Evolutionary conservation across 2,888 invertebrate species (phyloP), one percentile per base, ranked within the genome.

Genomic region (Callinectes sapidus): DNA sequence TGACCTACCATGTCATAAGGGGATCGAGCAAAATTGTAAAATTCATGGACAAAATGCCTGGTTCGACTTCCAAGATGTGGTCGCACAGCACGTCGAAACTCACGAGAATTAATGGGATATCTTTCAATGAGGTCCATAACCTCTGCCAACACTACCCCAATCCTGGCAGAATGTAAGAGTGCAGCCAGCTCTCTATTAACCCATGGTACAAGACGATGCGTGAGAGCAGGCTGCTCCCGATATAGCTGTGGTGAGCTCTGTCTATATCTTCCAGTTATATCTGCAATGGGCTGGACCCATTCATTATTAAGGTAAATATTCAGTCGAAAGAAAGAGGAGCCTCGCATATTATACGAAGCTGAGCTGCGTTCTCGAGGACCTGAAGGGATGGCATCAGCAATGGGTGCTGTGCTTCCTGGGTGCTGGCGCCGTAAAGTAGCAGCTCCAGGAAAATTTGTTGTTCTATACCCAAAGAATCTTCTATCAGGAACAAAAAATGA

Each of bases 21-120:
- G 18, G 98, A 98, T 54, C 97, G 97, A 61, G 99, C 98, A 96
- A 97, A 99, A 95, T 97, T 97, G 95, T 97, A 97, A 94, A 99
- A 97, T 95, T 99, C 99, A 95, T 99, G 98, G 61, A 98, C 96
- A 95, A 99, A 99, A 96, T 99, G 99, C 93, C 97, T 97, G 0
- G 98, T 98, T 95, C 97, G 96, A 0, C 96, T 96, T 35, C 97
- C 97, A 94, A 98, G 96, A 95, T 97, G 97, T 23, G 97, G 97
- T 54, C 96, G 96, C 90, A 98, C 96, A 23, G 97, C 96, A 85
- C 97, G 97, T 77, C 97, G 97, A 96, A 99, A 98, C 95, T 97
- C 97, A 14, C 95, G 95, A 93, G 97, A 97, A 95, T 96, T 96
- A 94, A 97, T 96, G 95, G 98, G 97, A 95, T 97, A 97, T 94